phyloP scores from a whole-genome alignment of 2,888 invertebrate genomes.

The Xylota sylvarum region DNA sequence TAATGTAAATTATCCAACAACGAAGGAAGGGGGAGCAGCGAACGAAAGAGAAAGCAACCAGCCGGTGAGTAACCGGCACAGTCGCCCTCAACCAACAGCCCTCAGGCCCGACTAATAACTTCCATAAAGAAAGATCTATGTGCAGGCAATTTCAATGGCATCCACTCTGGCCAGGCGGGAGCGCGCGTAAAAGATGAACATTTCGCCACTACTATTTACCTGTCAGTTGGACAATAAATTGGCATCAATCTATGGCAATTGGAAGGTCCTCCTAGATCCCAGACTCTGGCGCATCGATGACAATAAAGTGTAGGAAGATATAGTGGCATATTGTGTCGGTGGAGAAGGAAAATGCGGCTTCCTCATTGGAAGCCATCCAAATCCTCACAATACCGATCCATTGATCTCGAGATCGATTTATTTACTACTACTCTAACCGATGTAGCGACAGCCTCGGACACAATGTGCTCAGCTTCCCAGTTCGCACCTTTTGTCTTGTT shows the following conservation, averaged over 20 bases:
- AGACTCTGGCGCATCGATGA: constrained; percentile 40
- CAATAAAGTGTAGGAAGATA: constrained; percentile 73
- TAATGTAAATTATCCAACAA: constrained; percentile 66
- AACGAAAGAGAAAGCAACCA: constrained; percentile 71
- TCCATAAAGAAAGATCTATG: constrained; percentile 73
- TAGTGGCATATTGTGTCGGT: constrained; percentile 62
- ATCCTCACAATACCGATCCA: constrained; percentile 61
- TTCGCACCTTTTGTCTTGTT: constrained; percentile 60
- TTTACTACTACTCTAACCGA: constrained; percentile 69
- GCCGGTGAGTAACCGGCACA: constrained; percentile 16
- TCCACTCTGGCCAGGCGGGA: constrained; percentile 52
- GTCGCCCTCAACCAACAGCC: constrained; percentile 42
- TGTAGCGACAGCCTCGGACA: constrained; percentile 75
- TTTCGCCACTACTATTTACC: constrained; percentile 76
- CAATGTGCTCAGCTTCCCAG: constrained; percentile 49
- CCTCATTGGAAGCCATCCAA: constrained; percentile 57
- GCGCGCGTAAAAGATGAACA: constrained; percentile 77
- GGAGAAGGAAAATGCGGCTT: constrained; percentile 46
- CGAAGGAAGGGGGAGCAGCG: constrained; percentile 10
- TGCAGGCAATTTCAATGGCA: constrained; percentile 73
- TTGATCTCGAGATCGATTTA: constrained; percentile 74
- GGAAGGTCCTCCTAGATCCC: constrained; percentile 35
- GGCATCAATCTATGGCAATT: constrained; percentile 74
- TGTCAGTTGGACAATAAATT: constrained; percentile 73
- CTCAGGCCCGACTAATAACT: constrained; percentile 67